These are phyloP conservation scores for Emys orbicularis DNA, from an alignment of 2,797 vertebrate genomes.

Conservation along the genomic window DNA sequence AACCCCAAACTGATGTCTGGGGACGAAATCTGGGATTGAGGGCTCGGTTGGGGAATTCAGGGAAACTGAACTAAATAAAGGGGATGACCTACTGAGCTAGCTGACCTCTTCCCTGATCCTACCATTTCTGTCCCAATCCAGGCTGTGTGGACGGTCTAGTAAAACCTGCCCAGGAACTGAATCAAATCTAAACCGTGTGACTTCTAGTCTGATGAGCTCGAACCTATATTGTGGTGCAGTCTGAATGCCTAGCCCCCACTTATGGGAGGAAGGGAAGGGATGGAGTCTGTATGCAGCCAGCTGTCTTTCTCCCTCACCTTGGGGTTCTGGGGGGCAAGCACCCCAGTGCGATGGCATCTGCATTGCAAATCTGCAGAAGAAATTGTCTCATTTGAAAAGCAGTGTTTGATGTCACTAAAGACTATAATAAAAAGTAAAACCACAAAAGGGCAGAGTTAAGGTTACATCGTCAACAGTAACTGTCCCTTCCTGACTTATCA, in stretches of 20 bases:
- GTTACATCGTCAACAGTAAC: background rate
- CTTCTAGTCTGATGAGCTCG: background rate
- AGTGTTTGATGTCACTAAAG: background rate
- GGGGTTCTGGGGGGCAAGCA: no score
- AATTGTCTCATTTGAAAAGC: background rate
- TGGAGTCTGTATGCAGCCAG: no score
- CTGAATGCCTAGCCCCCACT: background rate
- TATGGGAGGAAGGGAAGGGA: background rate
- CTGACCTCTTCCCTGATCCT: background rate
- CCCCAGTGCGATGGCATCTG: no score
- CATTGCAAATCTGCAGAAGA: background rate
- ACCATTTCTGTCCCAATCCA: background rate
- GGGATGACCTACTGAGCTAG: background rate
- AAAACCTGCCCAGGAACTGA: background rate
- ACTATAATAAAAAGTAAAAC: background rate
- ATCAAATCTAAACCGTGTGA: background rate
- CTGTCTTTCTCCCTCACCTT: no score
- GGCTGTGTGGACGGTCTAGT: background rate
- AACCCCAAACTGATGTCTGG: no score
- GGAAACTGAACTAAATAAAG: background rate
- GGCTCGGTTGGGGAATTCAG: background rate
- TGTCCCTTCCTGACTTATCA: background rate
- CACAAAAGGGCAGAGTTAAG: background rate
- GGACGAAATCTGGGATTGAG: background rate
- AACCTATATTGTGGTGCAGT: background rate